Percentiles rank a stretch among this genome's conserved stretches.
Evolutionary conservation across 2,888 invertebrate genomes (phyloP).

Genomic region (Polydrusus cervinus): DNA sequence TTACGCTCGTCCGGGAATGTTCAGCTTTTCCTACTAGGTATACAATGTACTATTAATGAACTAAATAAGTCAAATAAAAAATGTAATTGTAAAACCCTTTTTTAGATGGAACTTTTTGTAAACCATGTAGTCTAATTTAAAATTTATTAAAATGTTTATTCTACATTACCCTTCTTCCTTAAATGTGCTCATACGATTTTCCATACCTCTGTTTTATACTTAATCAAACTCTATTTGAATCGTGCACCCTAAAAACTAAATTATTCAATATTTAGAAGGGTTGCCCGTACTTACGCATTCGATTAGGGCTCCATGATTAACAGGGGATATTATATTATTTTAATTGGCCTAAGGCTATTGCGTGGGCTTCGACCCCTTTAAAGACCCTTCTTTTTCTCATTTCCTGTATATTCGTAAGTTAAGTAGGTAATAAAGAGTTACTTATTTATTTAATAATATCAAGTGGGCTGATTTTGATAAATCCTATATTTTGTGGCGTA

Average conservation of each 20-base stretch:
- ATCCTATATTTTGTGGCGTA: neutral
- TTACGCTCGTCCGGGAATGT: too few relatives aligned
- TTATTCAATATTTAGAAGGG: slow-evolving; percentile 52
- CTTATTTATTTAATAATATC: too few relatives aligned
- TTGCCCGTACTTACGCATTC: slow-evolving; percentile 44
- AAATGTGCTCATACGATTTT: neutral
- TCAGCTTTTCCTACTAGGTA: too few relatives aligned
- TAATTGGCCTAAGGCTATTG: slow-evolving; percentile 42
- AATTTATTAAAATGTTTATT: slow-evolving; percentile 1
- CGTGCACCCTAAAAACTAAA: slow-evolving; percentile 42
- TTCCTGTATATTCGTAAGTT: neutral
- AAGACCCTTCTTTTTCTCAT: slow-evolving; percentile 11
- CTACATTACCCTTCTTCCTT: neutral
- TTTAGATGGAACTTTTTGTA: too few relatives aligned
- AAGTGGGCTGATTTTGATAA: neutral
- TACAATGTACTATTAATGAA: too few relatives aligned
- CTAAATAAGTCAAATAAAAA: too few relatives aligned
- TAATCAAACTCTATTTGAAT: slow-evolving; percentile 47
- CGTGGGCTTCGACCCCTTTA: slow-evolving; percentile 15
- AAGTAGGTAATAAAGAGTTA: neutral
- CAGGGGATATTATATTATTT: slow-evolving; percentile 50
- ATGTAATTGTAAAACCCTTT: too few relatives aligned
- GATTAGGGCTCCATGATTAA: slow-evolving; percentile 49
- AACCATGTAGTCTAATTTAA: too few relatives aligned
- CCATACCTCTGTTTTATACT: neutral